These are phyloP conservation scores for Trachelus stipa DNA, from an alignment of 2,888 invertebrate genomes.

Conservation along the genomic window DNA sequence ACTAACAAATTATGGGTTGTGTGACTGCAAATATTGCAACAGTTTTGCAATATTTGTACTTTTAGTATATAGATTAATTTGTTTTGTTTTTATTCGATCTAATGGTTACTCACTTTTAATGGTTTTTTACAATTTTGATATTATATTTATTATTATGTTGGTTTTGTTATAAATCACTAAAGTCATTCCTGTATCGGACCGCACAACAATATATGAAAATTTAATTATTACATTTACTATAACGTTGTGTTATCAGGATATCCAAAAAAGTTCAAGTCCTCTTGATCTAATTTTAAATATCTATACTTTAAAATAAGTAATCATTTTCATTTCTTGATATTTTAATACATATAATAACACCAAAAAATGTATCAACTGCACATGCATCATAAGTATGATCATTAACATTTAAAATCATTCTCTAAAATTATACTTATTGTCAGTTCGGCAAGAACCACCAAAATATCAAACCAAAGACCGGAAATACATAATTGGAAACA, in stretches of 20 bases:
- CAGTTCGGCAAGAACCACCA: not conserved
- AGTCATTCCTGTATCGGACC: not conserved
- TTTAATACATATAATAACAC: not conserved
- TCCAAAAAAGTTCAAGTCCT: not conserved
- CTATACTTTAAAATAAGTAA: not conserved
- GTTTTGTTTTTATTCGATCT: not conserved
- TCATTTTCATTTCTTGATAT: not conserved
- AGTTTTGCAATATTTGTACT: not conserved
- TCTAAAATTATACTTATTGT: not conserved
- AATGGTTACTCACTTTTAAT: not conserved
- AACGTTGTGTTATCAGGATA: not conserved
- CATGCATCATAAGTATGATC: not conserved
- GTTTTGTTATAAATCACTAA: not conserved
- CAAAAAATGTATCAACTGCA: not conserved
- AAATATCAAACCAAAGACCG: not conserved
- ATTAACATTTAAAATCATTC: not conserved
- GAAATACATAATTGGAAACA: not conserved
- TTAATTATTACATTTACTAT: not conserved
- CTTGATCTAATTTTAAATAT: not conserved
- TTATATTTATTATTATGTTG: not conserved
- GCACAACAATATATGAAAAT: not conserved
- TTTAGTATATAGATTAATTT: not conserved
- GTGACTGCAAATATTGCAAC: not conserved
- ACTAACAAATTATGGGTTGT: not conserved
- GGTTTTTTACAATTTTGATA: not conserved